These are phyloP conservation scores for Struthio camelus DNA, from an alignment of 2,113 vertebrate species.

Conservation along the genomic window DNA sequence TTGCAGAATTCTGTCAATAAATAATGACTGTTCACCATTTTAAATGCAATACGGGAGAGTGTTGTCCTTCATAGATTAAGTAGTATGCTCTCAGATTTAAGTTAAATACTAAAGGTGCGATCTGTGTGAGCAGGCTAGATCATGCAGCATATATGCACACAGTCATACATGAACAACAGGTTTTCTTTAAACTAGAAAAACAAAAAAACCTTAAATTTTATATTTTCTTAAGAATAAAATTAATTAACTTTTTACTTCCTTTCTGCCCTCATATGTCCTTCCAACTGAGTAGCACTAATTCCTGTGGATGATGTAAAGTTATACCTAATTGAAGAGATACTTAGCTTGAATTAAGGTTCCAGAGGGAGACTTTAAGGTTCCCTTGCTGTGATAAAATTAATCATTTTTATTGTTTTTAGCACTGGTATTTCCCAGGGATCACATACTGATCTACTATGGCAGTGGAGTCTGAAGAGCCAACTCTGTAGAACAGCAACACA, in stretches of 20 bases:
- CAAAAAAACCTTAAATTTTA: not conserved
- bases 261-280: not conserved
- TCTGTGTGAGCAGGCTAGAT: not conserved
- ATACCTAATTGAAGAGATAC: not conserved
- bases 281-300: not conserved
- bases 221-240: not conserved
- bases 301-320: not conserved
- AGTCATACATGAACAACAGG: not conserved
- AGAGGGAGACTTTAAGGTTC: not conserved
- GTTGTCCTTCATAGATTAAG: not conserved
- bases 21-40: too few species aligned
- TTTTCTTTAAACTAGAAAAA: not conserved
- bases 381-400: not conserved
- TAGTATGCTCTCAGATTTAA: not conserved
- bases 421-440: not conserved
- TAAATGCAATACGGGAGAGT: too few species aligned
- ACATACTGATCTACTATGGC: not conserved
- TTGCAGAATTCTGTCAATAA: not conserved
- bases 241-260: not conserved
- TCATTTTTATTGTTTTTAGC: not conserved
- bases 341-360: not conserved
- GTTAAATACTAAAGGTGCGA: not conserved
- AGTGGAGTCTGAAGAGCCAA: not conserved
- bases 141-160: not conserved
- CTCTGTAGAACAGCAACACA: not conserved